Conservation (phyloP, 2,113 vertebrate species). For the Myrmophylax atrothorax region DNA sequence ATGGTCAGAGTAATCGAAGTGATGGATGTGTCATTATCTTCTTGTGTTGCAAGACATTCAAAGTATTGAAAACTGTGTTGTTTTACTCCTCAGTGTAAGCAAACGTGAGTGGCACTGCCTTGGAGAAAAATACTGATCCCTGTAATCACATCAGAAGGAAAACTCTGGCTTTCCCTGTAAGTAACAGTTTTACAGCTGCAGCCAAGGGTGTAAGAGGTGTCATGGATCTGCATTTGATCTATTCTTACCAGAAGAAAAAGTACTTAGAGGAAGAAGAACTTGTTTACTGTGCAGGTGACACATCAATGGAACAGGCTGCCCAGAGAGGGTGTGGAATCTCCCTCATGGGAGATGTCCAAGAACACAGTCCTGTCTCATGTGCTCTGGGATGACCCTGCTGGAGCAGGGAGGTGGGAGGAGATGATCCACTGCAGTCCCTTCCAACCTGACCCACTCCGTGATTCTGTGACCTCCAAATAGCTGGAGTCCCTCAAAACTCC, state of each 20-base stretch:
- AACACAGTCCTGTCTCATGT: not conserved
- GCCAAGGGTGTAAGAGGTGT: not conserved
- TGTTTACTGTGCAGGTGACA: not conserved
- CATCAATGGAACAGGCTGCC: not conserved
- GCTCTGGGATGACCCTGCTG: not conserved
- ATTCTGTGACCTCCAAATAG: not conserved
- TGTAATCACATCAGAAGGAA: not conserved
- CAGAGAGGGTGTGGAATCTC: no score
- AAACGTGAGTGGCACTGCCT: not conserved
- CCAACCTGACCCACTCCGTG: not conserved
- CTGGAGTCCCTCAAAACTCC: not conserved
- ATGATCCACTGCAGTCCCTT: not conserved
- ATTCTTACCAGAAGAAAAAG: not conserved
- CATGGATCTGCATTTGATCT: not conserved
- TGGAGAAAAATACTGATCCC: not conserved
- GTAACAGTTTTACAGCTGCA: not conserved
- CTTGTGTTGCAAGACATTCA: not conserved
- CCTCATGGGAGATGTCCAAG: not conserved
- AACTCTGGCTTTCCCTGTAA: not conserved
- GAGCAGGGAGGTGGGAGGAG: not conserved
- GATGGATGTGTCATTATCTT: not conserved
- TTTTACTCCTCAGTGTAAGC: not conserved
- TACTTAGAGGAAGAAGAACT: not conserved
- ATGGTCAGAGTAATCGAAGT: not conserved
- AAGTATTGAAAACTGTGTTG: not conserved